Conservation (phyloP, 2,888 invertebrate species). For the Lymantria dispar region DNA sequence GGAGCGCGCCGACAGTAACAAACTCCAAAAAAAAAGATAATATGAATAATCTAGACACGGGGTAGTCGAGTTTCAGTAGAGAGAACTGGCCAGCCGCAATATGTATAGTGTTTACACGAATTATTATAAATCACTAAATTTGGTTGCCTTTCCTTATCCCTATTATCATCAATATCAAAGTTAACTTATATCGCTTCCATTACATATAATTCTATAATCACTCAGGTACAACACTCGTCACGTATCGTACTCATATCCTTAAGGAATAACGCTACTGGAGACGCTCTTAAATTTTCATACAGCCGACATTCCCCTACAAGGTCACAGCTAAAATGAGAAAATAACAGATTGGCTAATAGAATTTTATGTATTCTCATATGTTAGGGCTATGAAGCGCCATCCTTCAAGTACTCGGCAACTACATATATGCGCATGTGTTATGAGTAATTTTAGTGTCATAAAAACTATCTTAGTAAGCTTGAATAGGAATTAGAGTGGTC, state of each 20-base stretch:
- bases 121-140: no score
- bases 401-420: neutral
- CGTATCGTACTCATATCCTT: constrained; percentile 61
- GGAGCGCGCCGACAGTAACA: no score
- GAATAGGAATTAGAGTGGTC: no score
- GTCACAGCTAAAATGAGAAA: neutral
- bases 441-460: neutral
- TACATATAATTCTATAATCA: constrained; percentile 13
- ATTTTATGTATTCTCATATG: constrained; percentile 6
- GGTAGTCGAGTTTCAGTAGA: no score
- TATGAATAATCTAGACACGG: no score
- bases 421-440: neutral
- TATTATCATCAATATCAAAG: no score
- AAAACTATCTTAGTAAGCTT: no score
- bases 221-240: constrained; percentile 55
- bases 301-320: neutral
- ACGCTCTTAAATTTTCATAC: neutral
- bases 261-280: constrained; percentile 52
- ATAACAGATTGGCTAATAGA: neutral
- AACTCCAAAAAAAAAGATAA: no score
- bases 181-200: constrained; percentile 24
- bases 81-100: no score
- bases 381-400: neutral
- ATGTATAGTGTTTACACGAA: no score
- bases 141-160: no score